Percentiles rank a stretch among this genome's conserved stretches.
Conservation (phyloP, 2,113 vertebrate species). For the Leptosomus discolor region DNA sequence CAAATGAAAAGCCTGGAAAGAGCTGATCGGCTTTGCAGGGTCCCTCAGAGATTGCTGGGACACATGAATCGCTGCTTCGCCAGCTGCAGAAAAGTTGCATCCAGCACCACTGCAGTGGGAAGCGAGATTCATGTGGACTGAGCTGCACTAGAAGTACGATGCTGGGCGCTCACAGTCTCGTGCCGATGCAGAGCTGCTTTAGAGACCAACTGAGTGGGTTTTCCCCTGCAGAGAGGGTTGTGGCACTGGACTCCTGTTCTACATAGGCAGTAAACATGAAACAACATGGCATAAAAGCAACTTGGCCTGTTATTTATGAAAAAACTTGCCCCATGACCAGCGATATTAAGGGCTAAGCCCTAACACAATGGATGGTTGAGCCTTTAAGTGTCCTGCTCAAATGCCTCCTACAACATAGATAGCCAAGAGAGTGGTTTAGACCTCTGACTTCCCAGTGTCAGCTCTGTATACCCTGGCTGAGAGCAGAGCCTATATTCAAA, state of each 20-base stretch:
- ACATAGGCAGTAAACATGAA: neutral
- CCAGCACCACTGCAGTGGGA: neutral
- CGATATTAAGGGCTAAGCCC: neutral
- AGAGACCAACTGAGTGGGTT: neutral
- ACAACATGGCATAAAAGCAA: neutral
- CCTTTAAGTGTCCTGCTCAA: neutral
- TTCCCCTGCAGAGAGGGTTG: neutral
- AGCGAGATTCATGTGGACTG: fast-evolving
- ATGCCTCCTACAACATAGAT: neutral
- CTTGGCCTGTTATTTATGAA: neutral
- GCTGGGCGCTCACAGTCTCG: neutral
- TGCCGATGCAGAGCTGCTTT: neutral
- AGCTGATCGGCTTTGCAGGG: neutral
- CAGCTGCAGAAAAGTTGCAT: neutral
- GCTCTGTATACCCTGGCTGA: neutral
- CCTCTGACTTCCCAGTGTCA: neutral
- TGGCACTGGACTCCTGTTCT: neutral
- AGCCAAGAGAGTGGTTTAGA: neutral
- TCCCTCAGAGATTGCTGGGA: neutral
- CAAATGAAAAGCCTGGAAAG: neutral
- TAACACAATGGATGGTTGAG: neutral
- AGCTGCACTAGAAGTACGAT: neutral
- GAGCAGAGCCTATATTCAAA: neutral
- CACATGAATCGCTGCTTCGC: neutral
- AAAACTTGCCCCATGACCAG: neutral